phyloP scores from a whole-genome alignment of 2,797 vertebrate genomes.

The Bothrops alternatus region DNA sequence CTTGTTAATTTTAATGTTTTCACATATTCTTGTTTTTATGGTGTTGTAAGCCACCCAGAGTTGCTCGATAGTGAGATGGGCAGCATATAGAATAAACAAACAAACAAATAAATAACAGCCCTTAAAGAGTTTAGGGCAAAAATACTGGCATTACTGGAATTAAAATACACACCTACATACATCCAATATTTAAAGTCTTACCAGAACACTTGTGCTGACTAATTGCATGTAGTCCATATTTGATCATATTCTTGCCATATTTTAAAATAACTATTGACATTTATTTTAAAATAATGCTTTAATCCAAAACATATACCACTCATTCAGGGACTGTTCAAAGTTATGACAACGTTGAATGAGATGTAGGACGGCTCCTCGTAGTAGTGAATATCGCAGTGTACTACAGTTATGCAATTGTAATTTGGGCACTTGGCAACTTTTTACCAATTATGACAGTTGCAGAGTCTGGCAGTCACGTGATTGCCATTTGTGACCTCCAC shows the following conservation, averaged over 20 bases:
- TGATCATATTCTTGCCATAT: background rate
- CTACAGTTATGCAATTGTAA: background rate
- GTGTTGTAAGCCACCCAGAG: background rate
- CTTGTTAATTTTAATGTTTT: background rate
- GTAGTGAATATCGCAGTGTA: background rate
- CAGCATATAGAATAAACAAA: background rate
- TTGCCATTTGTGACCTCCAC: background rate
- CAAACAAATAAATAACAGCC: background rate
- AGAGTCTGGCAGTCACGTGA: background rate
- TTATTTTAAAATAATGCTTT: background rate
- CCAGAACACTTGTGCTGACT: background rate
- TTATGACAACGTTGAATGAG: background rate
- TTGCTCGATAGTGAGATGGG: background rate
- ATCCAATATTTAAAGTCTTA: background rate
- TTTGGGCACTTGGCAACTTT: background rate
- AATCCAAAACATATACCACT: background rate
- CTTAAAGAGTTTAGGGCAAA: background rate
- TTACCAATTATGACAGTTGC: background rate
- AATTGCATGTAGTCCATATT: background rate
- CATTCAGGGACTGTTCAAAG: background rate
- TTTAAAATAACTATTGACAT: background rate
- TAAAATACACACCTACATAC: background rate
- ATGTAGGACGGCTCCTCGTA: background rate
- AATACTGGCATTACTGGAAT: background rate
- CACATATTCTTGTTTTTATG: background rate